Percentiles rank a stretch among this genome's conserved stretches.
These are phyloP conservation scores for Ploceus nigricollis DNA, from an alignment of 2,113 vertebrate genomes.

Conservation along the genomic window DNA sequence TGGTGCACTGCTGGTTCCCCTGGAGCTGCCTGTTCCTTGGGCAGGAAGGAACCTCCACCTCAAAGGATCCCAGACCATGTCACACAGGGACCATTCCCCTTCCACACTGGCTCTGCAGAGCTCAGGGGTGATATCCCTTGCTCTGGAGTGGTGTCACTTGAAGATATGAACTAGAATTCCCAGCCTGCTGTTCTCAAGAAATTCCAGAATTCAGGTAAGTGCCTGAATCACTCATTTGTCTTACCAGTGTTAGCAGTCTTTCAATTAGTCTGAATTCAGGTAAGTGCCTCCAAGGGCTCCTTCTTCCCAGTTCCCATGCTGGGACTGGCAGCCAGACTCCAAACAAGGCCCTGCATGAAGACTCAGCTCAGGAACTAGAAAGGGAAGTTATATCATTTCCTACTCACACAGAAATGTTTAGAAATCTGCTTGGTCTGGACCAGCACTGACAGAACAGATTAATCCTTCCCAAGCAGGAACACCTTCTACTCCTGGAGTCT, in stretches of 20 bases:
- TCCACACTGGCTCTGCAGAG: neutral
- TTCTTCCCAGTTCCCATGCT: neutral
- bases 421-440: neutral
- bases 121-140: neutral
- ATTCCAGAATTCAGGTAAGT: neutral
- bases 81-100: neutral
- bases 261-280: no score
- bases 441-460: neutral
- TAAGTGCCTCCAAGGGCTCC: neutral
- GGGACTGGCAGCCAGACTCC: neutral
- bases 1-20: neutral
- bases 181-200: neutral
- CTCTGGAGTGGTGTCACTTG: neutral
- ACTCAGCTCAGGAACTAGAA: neutral
- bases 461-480: neutral
- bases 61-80: neutral
- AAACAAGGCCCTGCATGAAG: neutral
- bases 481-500: neutral
- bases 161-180: neutral
- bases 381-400: neutral
- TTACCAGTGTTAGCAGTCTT: no score
- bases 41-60: neutral
- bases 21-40: neutral
- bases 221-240: no score
- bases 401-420: neutral